phyloP scores from a whole-genome alignment of 2,888 invertebrate genomes.

The Eupithecia pulchellata region DNA sequence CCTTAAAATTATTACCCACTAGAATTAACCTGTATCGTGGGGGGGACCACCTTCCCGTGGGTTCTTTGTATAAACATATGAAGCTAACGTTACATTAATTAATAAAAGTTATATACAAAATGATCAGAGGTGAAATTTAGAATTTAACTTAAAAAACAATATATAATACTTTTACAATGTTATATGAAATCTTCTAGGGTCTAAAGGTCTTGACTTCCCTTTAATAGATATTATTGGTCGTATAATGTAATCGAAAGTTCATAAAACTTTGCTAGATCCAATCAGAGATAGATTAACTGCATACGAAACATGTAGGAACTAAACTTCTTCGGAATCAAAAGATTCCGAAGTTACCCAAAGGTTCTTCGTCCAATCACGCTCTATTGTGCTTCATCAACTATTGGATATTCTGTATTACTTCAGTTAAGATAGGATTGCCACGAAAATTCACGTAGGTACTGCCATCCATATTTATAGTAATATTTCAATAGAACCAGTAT shows the following conservation, averaged over 20 bases:
- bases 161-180: background rate
- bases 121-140: too few relatives aligned
- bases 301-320: slow-evolving; percentile 2
- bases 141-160: too few relatives aligned
- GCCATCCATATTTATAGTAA: too few relatives aligned
- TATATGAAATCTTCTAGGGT: background rate
- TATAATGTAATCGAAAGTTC: background rate
- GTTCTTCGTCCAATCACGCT: slow-evolving; percentile 71
- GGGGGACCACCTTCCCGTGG: too few relatives aligned
- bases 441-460: background rate
- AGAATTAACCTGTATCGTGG: too few relatives aligned
- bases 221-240: background rate
- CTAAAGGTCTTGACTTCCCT: background rate
- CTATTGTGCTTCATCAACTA: slow-evolving; percentile 61
- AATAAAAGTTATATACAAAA: too few relatives aligned
- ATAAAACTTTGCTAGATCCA: background rate
- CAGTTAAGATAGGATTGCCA: background rate
- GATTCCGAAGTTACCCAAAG: slow-evolving; percentile 48
- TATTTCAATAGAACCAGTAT: too few relatives aligned
- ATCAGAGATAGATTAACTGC: slow-evolving; percentile 6
- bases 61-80: too few relatives aligned
- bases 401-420: background rate
- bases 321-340: slow-evolving; percentile 19
- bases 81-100: too few relatives aligned
- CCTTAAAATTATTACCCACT: too few relatives aligned